Evolutionary conservation across 2,113 vertebrate genomes (phyloP).

Genomic region (Meleagris gallopavo): DNA sequence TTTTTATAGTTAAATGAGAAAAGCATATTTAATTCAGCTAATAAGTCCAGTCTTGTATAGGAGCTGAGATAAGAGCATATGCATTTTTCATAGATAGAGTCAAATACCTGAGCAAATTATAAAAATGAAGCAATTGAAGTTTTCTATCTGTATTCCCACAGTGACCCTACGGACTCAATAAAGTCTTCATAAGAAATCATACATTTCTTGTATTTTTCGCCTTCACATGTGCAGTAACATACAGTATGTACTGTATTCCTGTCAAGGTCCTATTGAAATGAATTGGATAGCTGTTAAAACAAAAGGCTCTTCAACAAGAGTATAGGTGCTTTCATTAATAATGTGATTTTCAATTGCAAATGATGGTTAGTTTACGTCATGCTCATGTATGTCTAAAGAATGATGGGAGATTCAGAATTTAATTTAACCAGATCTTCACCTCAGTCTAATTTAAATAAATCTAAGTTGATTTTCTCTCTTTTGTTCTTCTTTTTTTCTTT

Average conservation of each 20-base stretch:
- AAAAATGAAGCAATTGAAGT: neutral
- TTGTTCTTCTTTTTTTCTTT: neutral
- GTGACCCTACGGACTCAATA: neutral
- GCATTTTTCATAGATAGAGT: neutral
- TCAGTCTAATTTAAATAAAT: neutral
- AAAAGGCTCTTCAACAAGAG: neutral
- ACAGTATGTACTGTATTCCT: neutral
- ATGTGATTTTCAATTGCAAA: neutral
- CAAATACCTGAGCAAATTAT: neutral
- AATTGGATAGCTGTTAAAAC: neutral
- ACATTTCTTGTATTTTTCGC: neutral
- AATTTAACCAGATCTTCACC: neutral
- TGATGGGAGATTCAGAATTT: neutral
- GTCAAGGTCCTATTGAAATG: neutral
- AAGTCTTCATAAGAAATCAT: neutral
- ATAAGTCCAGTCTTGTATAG: neutral
- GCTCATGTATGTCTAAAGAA: neutral
- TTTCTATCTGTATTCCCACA: neutral
- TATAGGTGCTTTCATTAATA: neutral
- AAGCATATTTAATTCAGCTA: neutral
- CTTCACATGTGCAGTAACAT: neutral
- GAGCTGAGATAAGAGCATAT: neutral
- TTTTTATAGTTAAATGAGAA: constrained; percentile 1
- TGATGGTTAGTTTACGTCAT: neutral
- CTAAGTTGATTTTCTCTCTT: neutral